Percentiles rank a stretch among this genome's conserved stretches.
Evolutionary conservation across 2,888 invertebrate genomes (phyloP).

Genomic region (Oscheius sp.): DNA sequence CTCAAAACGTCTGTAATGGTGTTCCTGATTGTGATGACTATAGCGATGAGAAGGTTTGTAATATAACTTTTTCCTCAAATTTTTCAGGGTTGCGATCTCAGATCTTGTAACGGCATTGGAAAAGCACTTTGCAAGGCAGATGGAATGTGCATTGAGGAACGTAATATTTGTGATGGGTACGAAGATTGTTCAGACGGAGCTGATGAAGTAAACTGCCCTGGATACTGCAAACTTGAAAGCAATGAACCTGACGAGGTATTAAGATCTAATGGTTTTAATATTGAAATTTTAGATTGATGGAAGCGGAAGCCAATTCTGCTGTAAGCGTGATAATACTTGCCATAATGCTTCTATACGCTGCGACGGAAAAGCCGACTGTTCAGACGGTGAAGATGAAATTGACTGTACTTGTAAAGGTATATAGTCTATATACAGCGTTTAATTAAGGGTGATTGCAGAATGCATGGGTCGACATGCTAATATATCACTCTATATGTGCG

Average conservation of each 20-base stretch:
- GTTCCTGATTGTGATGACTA: conserved; percentile 54
- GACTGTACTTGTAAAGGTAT: conserved; percentile 58
- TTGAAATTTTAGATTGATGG: neutral
- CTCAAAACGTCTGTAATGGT: conserved; percentile 59
- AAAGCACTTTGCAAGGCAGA: conserved; percentile 57
- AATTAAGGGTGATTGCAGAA: conserved; percentile 37
- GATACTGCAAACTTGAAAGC: conserved; percentile 42
- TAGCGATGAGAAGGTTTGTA: conserved; percentile 49
- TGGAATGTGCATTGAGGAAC: conserved; percentile 53
- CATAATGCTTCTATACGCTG: conserved; percentile 50
- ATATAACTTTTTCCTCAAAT: neutral
- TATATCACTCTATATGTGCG: conserved; percentile 64
- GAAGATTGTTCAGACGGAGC: conserved; percentile 56
- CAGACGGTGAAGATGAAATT: conserved; percentile 59
- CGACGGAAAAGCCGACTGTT: conserved; percentile 57
- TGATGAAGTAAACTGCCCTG: conserved; percentile 63
- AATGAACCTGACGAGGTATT: too few relatives aligned
- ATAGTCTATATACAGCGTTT: neutral
- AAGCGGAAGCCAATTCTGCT: conserved; percentile 41
- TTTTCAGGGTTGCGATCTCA: conserved; percentile 58
- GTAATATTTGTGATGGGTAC: conserved; percentile 58
- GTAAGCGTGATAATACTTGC: conserved; percentile 50
- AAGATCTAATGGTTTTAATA: neutral
- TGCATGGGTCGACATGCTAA: conserved; percentile 50
- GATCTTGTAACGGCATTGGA: conserved; percentile 53